A percentile compares a stretch with the other conserved stretches of the same genome.
Evolutionary conservation across 2,797 vertebrate species (phyloP).

Genomic region (Acanthiza pusilla): DNA sequence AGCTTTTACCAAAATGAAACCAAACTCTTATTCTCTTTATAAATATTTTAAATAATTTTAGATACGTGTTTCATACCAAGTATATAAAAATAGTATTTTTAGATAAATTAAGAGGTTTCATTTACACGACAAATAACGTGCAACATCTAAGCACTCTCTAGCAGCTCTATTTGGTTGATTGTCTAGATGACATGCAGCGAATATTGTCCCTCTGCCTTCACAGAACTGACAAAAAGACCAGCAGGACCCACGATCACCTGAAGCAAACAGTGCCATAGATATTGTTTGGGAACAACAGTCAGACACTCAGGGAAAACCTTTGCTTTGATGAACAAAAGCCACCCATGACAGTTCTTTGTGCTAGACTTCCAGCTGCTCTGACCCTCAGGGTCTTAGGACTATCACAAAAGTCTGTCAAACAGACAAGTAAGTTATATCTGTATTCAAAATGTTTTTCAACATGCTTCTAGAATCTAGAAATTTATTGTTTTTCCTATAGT

Average conservation of each 20-base stretch:
- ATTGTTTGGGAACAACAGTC: conserved; percentile 73
- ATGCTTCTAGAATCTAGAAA: conserved; percentile 69
- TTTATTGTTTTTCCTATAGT: conserved; percentile 23
- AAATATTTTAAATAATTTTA: conserved; percentile 78
- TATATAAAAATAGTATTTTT: conserved; percentile 83
- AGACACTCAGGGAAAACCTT: conserved; percentile 68
- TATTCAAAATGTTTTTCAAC: conserved; percentile 61
- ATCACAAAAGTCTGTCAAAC: conserved; percentile 68
- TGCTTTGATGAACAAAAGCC: conserved; percentile 69
- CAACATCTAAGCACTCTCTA: conserved; percentile 76
- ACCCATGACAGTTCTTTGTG: conserved; percentile 60
- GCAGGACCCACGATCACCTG: conserved; percentile 68
- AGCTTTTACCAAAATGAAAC: conserved; percentile 77
- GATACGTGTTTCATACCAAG: conserved; percentile 79
- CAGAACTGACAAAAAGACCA: conserved; percentile 72
- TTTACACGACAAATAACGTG: conserved; percentile 83
- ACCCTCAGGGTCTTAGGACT: conserved; percentile 69
- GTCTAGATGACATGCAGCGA: conserved; percentile 81
- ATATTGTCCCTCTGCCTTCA: conserved; percentile 75
- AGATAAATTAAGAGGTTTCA: conserved; percentile 78
- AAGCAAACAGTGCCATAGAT: conserved; percentile 64
- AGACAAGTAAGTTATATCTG: conserved; percentile 65
- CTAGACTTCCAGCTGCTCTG: conserved; percentile 70
- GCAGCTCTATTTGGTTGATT: conserved; percentile 79
- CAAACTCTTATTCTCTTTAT: conserved; percentile 73